Conservation (phyloP, 2,797 vertebrate genomes). For the Cossypha polioptera region DNA sequence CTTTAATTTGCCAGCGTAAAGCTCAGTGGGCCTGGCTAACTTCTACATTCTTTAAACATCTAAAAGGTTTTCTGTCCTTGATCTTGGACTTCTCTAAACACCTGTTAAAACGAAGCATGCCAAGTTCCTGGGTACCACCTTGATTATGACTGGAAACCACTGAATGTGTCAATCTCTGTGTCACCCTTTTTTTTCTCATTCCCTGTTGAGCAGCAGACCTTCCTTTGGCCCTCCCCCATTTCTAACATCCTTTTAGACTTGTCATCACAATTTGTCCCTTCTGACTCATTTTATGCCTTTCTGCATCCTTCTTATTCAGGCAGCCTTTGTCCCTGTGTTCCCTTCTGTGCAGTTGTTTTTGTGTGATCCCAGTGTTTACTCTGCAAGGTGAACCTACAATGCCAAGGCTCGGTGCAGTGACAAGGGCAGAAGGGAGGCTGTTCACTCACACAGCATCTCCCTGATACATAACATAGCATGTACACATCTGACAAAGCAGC, state of each 20-base stretch:
- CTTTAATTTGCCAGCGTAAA: not conserved
- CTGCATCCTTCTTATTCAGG: not conserved
- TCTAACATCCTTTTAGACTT: not conserved
- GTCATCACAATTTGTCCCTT: not conserved
- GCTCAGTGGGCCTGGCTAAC: not conserved
- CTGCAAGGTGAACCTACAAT: not conserved
- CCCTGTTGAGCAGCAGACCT: not conserved
- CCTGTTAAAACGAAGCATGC: not conserved
- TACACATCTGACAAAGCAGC: not conserved
- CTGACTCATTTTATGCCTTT: conserved; percentile 10
- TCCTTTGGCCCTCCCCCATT: not conserved
- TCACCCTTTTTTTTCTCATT: not conserved
- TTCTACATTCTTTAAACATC: not conserved
- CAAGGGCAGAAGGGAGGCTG: not conserved
- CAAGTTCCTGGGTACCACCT: not conserved
- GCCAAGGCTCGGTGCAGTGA: not conserved
- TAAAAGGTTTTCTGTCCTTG: not conserved
- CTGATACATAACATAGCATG: rapidly evolving
- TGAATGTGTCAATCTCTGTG: not conserved
- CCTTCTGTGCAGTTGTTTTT: not conserved
- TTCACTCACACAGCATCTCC: not conserved
- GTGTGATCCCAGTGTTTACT: not conserved
- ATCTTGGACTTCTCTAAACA: not conserved
- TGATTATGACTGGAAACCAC: not conserved
- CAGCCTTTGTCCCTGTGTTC: not conserved